These are phyloP conservation scores for Xylota segnis DNA, from an alignment of 2,888 invertebrate genomes.

Conservation along the genomic window DNA sequence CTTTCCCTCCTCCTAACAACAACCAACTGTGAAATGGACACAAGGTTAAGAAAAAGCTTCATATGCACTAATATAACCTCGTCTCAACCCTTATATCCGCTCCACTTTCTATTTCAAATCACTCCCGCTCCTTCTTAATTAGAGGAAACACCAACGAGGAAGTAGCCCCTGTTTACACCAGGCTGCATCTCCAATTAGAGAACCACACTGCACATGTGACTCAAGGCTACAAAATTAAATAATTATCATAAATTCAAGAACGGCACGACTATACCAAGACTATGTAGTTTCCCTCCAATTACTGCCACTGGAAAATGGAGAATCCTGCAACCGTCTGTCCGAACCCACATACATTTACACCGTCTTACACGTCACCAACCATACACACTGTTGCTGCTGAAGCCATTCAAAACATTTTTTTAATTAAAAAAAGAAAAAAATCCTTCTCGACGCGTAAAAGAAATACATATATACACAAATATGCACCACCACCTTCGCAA, in stretches of 20 bases:
- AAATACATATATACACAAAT: conserved; percentile 57
- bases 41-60: conserved; percentile 12
- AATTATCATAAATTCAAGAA: conserved; percentile 70
- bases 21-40: neutral
- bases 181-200: conserved; percentile 56
- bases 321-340: conserved; percentile 26
- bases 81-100: neutral
- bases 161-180: conserved; percentile 18
- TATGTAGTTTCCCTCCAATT: conserved; percentile 45
- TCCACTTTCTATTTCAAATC: neutral
- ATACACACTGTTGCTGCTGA: neutral
- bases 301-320: conserved; percentile 28
- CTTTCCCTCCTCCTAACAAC: neutral
- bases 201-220: conserved; percentile 59
- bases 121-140: conserved; percentile 3
- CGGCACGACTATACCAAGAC: neutral
- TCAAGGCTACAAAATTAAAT: conserved; percentile 60
- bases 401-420: conserved; percentile 41
- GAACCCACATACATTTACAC: conserved; percentile 15
- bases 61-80: no score
- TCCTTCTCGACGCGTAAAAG: conserved; percentile 41
- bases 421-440: conserved; percentile 67
- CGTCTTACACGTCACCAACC: conserved; percentile 5
- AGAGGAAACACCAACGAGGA: conserved; percentile 4
- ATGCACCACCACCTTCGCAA: conserved; percentile 43